phyloP scores from a whole-genome alignment of 2,888 invertebrate species.

The Coenonympha arcania region DNA sequence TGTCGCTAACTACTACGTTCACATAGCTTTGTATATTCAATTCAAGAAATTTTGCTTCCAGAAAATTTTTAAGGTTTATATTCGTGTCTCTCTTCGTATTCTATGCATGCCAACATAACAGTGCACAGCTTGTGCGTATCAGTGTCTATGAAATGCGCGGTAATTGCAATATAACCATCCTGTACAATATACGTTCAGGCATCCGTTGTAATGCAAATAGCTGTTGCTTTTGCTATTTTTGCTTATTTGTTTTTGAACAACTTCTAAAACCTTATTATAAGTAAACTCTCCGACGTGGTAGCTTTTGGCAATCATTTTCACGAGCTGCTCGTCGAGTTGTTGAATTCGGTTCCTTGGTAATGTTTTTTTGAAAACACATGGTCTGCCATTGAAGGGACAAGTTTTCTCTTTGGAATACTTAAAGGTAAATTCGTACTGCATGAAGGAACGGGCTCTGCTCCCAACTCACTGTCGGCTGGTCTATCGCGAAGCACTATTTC shows the following conservation, averaged over 20 bases:
- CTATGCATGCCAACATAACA: neutral
- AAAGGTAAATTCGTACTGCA: no score
- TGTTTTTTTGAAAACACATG: neutral
- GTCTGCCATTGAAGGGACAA: neutral
- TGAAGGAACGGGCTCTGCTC: no score
- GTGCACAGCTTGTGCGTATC: neutral
- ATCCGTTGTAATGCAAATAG: neutral
- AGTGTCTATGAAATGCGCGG: neutral
- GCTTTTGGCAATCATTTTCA: no score
- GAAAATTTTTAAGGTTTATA: neutral
- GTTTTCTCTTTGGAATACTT: no score
- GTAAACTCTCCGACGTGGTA: constrained; percentile 6
- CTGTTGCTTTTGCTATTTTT: neutral
- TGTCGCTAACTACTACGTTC: no score
- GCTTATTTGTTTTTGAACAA: neutral
- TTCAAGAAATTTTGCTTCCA: neutral
- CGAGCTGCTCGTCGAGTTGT: constrained; percentile 5
- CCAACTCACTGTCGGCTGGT: no score
- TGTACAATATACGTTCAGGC: neutral
- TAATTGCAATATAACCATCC: neutral
- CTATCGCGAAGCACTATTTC: no score
- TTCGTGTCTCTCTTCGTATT: neutral
- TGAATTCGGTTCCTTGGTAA: neutral
- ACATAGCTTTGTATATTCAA: no score
- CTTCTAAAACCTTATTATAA: neutral